These are phyloP conservation scores for Galagoides demidoff DNA, from an alignment of 2,797 vertebrate genomes.

Conservation along the genomic window DNA sequence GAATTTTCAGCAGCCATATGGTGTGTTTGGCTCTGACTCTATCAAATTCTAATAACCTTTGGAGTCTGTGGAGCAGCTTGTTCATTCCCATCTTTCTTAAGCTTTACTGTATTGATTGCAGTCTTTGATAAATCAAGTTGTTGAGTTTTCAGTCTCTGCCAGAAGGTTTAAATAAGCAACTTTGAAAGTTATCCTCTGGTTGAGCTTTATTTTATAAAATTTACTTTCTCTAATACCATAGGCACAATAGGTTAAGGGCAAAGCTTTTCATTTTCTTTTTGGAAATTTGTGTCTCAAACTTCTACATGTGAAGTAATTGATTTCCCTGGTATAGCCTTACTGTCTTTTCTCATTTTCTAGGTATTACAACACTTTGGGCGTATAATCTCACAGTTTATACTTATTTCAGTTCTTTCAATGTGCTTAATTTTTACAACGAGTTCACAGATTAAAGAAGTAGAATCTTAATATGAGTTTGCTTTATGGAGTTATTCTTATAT, in stretches of 20 bases:
- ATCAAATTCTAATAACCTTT: constrained; percentile 50
- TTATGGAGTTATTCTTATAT: not conserved
- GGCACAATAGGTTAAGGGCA: not conserved
- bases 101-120: constrained; percentile 41
- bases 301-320: not conserved
- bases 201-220: constrained; percentile 49
- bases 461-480: not conserved
- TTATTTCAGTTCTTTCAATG: not conserved
- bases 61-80: constrained; percentile 51
- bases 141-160: constrained; percentile 64
- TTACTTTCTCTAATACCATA: not conserved
- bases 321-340: not conserved
- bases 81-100: constrained; percentile 59
- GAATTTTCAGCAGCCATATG: constrained; percentile 76
- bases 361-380: not conserved
- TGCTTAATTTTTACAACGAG: not conserved
- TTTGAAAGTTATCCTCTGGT: constrained; percentile 28
- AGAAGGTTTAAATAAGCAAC: constrained; percentile 63
- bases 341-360: not conserved
- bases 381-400: not conserved
- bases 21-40: constrained; percentile 57
- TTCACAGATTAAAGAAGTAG: constrained; percentile 28
- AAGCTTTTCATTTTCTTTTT: not conserved
- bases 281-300: not conserved
- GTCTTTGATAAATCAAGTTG: constrained; percentile 59